These are phyloP conservation scores for Nebria brevicollis DNA, from an alignment of 2,888 invertebrate species.

Conservation along the genomic window DNA sequence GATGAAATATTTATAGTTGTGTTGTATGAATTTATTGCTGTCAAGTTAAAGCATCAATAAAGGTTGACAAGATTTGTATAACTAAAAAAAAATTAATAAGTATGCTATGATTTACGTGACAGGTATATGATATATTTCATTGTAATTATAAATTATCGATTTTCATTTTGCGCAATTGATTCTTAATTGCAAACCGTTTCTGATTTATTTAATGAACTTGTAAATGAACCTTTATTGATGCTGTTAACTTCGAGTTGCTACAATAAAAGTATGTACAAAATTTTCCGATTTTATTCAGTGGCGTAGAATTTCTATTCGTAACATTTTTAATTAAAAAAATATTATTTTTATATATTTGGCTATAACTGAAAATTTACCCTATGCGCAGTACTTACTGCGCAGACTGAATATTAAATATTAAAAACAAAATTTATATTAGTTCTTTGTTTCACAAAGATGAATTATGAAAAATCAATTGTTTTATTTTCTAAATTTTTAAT, in stretches of 20 bases:
- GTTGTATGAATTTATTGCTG: conserved; percentile 25
- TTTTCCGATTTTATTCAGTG: background rate
- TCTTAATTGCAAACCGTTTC: background rate
- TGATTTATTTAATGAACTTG: background rate
- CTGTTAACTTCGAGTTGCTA: background rate
- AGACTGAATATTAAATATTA: background rate
- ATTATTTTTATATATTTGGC: no score
- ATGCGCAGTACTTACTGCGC: no score
- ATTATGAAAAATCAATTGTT: no score
- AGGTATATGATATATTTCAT: background rate
- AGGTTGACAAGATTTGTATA: conserved; percentile 5
- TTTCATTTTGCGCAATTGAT: background rate
- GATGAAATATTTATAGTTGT: conserved; percentile 40
- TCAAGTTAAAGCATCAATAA: background rate
- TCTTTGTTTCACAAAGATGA: no score
- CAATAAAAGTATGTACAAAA: background rate
- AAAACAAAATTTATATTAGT: no score
- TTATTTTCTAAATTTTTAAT: no score
- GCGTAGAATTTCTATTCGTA: background rate
- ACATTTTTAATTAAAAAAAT: no score
- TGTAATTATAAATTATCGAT: background rate
- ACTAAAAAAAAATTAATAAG: background rate
- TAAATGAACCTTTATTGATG: background rate
- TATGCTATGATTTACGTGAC: background rate
- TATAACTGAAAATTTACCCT: no score